These are phyloP conservation scores for Thinocorus orbignyianus DNA, from an alignment of 2,113 vertebrate genomes.

Conservation along the genomic window DNA sequence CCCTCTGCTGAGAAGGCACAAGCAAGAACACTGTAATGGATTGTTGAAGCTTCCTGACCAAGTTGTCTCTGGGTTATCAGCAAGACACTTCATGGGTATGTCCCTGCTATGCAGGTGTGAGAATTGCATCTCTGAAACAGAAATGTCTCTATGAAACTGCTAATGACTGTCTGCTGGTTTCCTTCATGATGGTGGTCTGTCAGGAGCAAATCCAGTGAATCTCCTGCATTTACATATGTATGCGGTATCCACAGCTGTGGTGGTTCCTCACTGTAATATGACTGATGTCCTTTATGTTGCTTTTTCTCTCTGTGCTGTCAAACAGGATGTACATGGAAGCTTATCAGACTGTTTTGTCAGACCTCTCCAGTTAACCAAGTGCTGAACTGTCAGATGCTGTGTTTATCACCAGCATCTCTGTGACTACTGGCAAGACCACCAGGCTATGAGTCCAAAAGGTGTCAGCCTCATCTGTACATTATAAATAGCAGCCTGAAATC, in stretches of 20 bases:
- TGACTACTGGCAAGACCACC: not conserved
- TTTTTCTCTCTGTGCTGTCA: not conserved
- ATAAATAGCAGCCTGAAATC: not conserved
- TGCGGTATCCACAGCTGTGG: not conserved
- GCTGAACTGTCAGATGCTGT: not conserved
- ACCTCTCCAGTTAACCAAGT: not conserved
- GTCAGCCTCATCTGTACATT: not conserved
- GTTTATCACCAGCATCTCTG: not conserved
- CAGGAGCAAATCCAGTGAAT: not conserved
- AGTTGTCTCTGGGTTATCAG: not conserved
- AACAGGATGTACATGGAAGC: not conserved
- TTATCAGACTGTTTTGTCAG: not conserved
- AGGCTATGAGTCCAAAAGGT: not conserved
- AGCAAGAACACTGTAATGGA: not conserved
- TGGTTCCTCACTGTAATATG: not conserved
- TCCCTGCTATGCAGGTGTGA: not conserved
- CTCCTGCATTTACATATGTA: not conserved
- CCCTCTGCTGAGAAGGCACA: not conserved
- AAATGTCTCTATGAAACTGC: not conserved
- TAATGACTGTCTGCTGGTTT: not conserved
- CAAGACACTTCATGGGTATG: not conserved
- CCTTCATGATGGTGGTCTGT: fast-evolving
- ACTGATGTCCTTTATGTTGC: fast-evolving
- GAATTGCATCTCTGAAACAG: not conserved
- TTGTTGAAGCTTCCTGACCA: not conserved